phyloP scores from a whole-genome alignment of 2,888 invertebrate species.

The Nemotelus pantherinus region DNA sequence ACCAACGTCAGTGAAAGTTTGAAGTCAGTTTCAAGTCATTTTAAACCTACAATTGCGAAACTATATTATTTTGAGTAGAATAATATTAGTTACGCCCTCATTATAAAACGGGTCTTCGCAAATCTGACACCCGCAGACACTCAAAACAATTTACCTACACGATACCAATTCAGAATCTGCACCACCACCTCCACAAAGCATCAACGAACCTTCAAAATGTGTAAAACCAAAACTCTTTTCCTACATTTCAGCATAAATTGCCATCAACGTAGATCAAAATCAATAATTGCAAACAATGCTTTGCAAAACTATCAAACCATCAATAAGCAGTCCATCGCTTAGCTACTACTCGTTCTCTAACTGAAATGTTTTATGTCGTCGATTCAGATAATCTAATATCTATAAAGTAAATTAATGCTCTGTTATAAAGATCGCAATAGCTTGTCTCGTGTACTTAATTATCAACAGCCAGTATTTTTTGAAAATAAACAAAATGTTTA shows the following conservation, averaged over 20 bases:
- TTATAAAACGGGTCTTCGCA: no score
- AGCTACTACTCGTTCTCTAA: conserved; percentile 24
- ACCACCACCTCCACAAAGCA: no score
- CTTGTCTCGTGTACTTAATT: conserved; percentile 9
- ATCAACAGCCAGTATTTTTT: conserved; percentile 23
- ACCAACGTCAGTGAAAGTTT: no score
- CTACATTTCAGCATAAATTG: conserved; percentile 50
- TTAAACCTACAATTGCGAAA: no score
- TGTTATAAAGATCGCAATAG: conserved; percentile 2
- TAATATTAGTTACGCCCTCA: no score
- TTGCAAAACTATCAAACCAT: conserved; percentile 1
- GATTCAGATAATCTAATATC: conserved; percentile 34
- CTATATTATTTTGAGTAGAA: no score
- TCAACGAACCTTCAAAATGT: background rate
- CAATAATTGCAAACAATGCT: conserved; percentile 27
- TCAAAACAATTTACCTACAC: no score
- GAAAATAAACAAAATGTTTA: background rate
- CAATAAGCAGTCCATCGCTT: conserved; percentile 34
- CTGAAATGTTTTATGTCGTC: conserved; percentile 33
- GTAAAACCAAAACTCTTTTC: conserved; percentile 44
- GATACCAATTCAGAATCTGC: no score
- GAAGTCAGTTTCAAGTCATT: no score
- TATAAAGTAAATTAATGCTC: conserved; percentile 25
- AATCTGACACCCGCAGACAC: no score
- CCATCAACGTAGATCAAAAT: conserved; percentile 44